Evolutionary conservation across 2,113 vertebrate species (phyloP).

Genomic region (Haliaeetus leucogaster): DNA sequence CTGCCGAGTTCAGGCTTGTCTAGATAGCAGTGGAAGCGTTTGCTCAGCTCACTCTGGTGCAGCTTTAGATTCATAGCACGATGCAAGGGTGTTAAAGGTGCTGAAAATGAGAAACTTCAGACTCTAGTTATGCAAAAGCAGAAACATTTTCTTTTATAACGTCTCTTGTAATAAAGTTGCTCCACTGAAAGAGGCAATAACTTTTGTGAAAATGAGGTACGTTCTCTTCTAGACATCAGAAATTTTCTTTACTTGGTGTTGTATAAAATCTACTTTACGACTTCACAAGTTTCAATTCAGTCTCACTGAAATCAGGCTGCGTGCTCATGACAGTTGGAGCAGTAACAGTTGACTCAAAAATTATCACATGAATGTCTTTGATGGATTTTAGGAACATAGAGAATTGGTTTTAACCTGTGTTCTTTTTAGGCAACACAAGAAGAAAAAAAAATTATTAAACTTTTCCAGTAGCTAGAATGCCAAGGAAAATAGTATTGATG

Average conservation of each 20-base stretch:
- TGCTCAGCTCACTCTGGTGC: not conserved
- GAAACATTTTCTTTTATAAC: not conserved
- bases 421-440: not conserved
- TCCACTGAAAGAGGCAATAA: not conserved
- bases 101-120: not conserved
- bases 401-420: not conserved
- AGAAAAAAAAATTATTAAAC: not conserved
- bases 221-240: not conserved
- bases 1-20: not conserved
- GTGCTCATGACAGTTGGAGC: not conserved
- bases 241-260: not conserved
- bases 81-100: not conserved
- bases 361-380: rapidly evolving
- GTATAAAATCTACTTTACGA: not conserved
- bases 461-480: not conserved
- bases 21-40: not conserved
- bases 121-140: not conserved
- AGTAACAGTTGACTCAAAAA: not conserved
- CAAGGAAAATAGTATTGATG: not conserved
- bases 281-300: not conserved
- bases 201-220: not conserved
- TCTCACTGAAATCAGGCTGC: not conserved
- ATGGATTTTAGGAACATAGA: not conserved
- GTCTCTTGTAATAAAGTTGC: not conserved
- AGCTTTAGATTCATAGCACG: not conserved